Percentiles rank a stretch among this genome's conserved stretches.
phyloP scores from a whole-genome alignment of 2,888 invertebrate species.

The Willowsia nigromaculata region DNA sequence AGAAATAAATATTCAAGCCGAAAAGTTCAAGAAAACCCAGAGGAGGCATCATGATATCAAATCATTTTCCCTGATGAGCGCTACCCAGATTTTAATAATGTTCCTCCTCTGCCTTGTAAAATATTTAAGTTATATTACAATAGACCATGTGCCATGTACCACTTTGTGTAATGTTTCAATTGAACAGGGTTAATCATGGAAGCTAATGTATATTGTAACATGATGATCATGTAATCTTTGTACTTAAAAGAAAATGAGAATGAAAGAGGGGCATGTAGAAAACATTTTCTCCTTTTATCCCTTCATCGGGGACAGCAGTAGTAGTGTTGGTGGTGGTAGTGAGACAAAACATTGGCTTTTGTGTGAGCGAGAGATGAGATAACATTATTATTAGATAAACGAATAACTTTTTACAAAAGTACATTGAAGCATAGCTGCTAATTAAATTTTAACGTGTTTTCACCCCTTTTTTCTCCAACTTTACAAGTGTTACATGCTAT shows the following conservation, averaged over 20 bases:
- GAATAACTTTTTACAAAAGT: constrained; percentile 59
- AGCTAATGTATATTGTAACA: constrained; percentile 46
- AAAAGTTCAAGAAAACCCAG: constrained; percentile 59
- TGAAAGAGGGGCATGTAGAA: constrained; percentile 51
- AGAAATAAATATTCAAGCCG: constrained; percentile 35
- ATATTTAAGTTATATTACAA: background rate
- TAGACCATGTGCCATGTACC: background rate
- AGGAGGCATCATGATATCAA: constrained; percentile 68
- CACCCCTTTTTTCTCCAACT: constrained; percentile 65
- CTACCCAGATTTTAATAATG: constrained; percentile 48
- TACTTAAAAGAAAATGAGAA: constrained; percentile 33
- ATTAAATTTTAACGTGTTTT: constrained; percentile 79
- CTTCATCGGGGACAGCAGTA: background rate
- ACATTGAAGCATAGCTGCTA: constrained; percentile 66
- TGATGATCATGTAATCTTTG: constrained; percentile 62
- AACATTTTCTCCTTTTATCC: background rate
- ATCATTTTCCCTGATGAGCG: constrained; percentile 59
- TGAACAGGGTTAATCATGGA: constrained; percentile 56
- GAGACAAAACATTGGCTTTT: background rate
- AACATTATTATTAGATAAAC: constrained; percentile 51
- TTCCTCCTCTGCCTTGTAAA: constrained; percentile 2
- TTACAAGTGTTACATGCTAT: background rate
- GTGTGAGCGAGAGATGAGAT: constrained; percentile 34
- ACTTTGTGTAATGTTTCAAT: background rate
- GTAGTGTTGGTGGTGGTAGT: background rate